Base-by-base conservation (phyloP, 2,113 vertebrate genomes). In the Stomatorhinus ivindoensis region DNA sequence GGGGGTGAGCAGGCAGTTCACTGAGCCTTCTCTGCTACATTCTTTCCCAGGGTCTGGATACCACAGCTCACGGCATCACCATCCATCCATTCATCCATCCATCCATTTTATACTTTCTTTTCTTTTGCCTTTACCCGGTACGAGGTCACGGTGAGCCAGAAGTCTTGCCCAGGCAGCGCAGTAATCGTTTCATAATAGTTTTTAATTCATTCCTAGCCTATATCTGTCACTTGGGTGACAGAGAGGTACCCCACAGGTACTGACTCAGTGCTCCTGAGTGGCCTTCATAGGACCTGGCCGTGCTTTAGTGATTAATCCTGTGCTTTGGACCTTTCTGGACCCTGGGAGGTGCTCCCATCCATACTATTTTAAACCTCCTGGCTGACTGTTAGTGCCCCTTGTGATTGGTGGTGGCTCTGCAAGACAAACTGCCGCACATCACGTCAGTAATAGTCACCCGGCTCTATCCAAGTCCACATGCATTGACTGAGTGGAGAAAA, bases 1-100 rank as follows among this genome's bases (percentile, higher is more conserved):
- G 21, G 21, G 4, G 19, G 86, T 10, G n/a, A 91, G 87, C 87
- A 85, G 76, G 90, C 87, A 91, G 90, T 92, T 91, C 65, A 80
- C 55, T 87, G 76, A 51, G 11, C 15, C 65, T 65, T 21, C 88
- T 88, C 80, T 73, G 42, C 31, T 58, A 73, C 86, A 58, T 90
- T 80, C 73, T 39, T 84, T 89, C 86, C 80, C 88, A 86, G 89
- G 73, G 73, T 82, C 53, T n/a, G 89, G 87, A 80, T 88, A 82
- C 90, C 58, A 58, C 53, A 58, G 21, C 21, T 58, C 53, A 58
- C 2, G 3, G 21, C 53, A 58, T 58, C 53, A 58, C 24, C 58
- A 27, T 10, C 58, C 21, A n/a, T 61, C 58, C 24, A n/a, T n/a
- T 8, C 24, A 27, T n/a, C 58, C 21, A 3, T 61, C 55, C 55